Evolutionary conservation across 2,113 vertebrate genomes (phyloP), one percentile per base, ranked within the genome.

Genomic region (Pagrus major): DNA sequence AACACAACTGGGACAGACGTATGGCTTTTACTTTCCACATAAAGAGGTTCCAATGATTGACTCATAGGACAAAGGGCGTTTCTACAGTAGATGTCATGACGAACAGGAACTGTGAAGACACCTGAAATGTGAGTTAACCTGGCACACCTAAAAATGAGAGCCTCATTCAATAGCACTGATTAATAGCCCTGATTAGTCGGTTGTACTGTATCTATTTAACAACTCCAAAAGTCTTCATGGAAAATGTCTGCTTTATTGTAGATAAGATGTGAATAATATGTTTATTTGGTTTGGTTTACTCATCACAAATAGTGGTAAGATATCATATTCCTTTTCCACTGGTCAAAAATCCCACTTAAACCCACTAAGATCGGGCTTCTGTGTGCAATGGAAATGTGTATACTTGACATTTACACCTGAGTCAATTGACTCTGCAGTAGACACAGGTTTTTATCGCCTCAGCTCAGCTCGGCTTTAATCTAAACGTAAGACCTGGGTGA

Each of bases 1-100:
- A 59, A 68, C 29, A 47, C 4, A 2, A 29, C n/a, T 65, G n/a
- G 23, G 33, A 77, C 52, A 58, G 7, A 18, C 52, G n/a, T 23
- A 29, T 66, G 71, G 44, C 21, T 54, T 68, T 54, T n/a, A 60
- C n/a, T 54, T 51, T 47, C 10, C 29, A 59, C 20, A n/a, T 21
- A 46, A 63, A 75, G 23, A 25, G 42, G n/a, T 27, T 65, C 33
- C n/a, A 16, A 29, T 49, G 20, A 69, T n/a, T 51, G n/a, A 56
- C 12, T 42, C 10, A 25, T 1, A 29, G 4, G 18, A 39, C 0
- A 23, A 42, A 41, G 29, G 5, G 42, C 51, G 33, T 31, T 42
- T 29, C 15, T 46, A 25, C 8, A 31, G 25, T 37, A 81, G 41
- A 31, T 14, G 52, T 15, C 29, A 5, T 44, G 8, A 21, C 71